Evolutionary conservation across 2,888 invertebrate genomes (phyloP).

Genomic region (Pterobdella sp.): DNA sequence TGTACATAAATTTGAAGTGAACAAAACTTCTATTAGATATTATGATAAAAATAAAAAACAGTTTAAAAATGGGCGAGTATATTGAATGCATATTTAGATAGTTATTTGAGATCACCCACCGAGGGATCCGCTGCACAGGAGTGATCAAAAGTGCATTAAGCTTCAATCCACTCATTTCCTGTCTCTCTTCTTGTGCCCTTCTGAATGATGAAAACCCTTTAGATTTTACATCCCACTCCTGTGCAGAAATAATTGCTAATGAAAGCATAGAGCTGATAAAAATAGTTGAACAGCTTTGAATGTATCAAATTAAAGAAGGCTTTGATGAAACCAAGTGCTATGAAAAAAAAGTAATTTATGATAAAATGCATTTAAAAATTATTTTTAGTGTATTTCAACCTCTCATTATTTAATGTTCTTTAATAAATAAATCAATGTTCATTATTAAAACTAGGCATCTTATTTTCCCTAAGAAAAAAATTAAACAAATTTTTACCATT

Average conservation of each 20-base stretch:
- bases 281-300: too few relatives aligned
- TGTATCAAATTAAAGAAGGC: too few relatives aligned
- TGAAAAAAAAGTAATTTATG: too few relatives aligned
- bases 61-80: not conserved
- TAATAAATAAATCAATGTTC: too few relatives aligned
- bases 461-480: not conserved
- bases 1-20: too few relatives aligned
- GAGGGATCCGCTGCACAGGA: conserved; percentile 69
- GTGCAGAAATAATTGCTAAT: conserved; percentile 2
- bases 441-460: too few relatives aligned
- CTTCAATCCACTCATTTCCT: conserved; percentile 63
- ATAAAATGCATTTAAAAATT: too few relatives aligned
- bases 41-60: too few relatives aligned
- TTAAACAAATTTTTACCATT: conserved; percentile 57
- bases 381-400: not conserved
- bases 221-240: conserved; percentile 48
- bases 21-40: too few relatives aligned
- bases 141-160: conserved; percentile 66
- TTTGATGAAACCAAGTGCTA: too few relatives aligned
- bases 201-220: conserved; percentile 45
- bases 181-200: conserved; percentile 59
- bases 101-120: too few relatives aligned
- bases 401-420: not conserved
- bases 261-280: too few relatives aligned
- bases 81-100: not conserved